A percentile compares a stretch with the other conserved stretches of the same genome.
These are phyloP conservation scores for Chromobotia macracanthus DNA, from an alignment of 2,797 vertebrate genomes.

Conservation along the genomic window DNA sequence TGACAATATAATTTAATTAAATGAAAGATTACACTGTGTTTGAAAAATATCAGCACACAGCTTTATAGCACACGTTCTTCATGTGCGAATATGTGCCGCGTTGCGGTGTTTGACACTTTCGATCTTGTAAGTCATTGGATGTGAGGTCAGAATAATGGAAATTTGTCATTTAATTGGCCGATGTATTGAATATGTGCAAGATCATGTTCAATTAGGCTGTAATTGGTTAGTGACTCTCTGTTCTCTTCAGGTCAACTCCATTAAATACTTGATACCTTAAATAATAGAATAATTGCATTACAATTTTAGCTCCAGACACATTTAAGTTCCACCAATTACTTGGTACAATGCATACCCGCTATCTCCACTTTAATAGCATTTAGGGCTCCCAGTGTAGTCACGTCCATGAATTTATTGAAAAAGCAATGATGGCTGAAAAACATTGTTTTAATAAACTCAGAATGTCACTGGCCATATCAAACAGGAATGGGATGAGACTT, in stretches of 20 bases:
- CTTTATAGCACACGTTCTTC: background rate
- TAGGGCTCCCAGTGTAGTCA: conserved; percentile 43
- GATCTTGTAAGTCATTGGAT: background rate
- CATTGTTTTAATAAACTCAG: conserved; percentile 31
- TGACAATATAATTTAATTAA: too few species aligned
- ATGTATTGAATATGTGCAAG: conserved; percentile 56
- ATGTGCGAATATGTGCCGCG: background rate
- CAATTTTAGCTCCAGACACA: conserved; percentile 45
- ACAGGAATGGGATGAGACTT: background rate
- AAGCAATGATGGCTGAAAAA: conserved; percentile 5
- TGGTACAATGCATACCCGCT: conserved; percentile 56
- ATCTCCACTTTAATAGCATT: conserved; percentile 52
- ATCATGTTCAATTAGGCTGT: conserved; percentile 61
- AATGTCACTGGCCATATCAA: conserved; percentile 28
- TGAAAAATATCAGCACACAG: background rate
- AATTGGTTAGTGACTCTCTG: conserved; percentile 47
- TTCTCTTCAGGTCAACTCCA: conserved; percentile 53
- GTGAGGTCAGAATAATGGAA: conserved; percentile 47
- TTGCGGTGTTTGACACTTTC: conserved; percentile 1
- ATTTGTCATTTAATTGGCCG: conserved; percentile 37
- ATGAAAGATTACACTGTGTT: too few species aligned
- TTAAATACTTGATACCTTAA: conserved; percentile 57
- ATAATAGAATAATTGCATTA: conserved; percentile 59
- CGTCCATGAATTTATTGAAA: conserved; percentile 26
- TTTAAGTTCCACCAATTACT: conserved; percentile 56